phyloP scores from a whole-genome alignment of 2,888 invertebrate species.

The Drosophila hamatofila region DNA sequence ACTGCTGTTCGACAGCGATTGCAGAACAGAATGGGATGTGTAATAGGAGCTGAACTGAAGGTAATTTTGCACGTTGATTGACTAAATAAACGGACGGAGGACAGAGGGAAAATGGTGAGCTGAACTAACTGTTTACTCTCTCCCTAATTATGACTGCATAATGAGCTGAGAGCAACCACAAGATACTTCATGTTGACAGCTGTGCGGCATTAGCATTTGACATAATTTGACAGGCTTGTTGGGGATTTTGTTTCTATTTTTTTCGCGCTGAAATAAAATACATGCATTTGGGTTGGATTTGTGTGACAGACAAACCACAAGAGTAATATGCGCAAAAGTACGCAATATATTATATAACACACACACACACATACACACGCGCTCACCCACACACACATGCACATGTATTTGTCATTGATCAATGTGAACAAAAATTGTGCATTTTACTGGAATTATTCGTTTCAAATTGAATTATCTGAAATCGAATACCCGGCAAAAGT shows the following conservation, averaged over 20 bases:
- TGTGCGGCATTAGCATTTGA: conserved; percentile 37
- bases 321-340: conserved; percentile 20
- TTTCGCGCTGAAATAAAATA: conserved; percentile 6
- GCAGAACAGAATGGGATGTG: background rate
- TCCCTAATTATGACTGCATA: conserved; percentile 51
- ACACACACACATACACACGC: background rate
- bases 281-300: conserved; percentile 9
- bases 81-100: conserved; percentile 38
- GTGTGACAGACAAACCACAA: conserved; percentile 8
- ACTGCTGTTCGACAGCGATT: background rate
- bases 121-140: conserved; percentile 55
- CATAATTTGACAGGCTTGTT: conserved; percentile 45
- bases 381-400: background rate
- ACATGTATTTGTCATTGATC: conserved; percentile 13
- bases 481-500: conserved; percentile 59
- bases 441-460: conserved; percentile 32
- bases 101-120: conserved; percentile 11
- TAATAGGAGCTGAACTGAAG: conserved; percentile 9
- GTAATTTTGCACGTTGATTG: conserved; percentile 66
- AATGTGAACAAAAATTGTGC: conserved; percentile 26
- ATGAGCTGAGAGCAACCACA: conserved; percentile 9
- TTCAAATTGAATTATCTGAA: conserved; percentile 72
- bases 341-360: conserved; percentile 10
- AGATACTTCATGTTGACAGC: conserved; percentile 26
- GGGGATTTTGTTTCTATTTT: background rate